Conservation (phyloP, 2,113 vertebrate species). For the Ancistrus triradiatus region DNA sequence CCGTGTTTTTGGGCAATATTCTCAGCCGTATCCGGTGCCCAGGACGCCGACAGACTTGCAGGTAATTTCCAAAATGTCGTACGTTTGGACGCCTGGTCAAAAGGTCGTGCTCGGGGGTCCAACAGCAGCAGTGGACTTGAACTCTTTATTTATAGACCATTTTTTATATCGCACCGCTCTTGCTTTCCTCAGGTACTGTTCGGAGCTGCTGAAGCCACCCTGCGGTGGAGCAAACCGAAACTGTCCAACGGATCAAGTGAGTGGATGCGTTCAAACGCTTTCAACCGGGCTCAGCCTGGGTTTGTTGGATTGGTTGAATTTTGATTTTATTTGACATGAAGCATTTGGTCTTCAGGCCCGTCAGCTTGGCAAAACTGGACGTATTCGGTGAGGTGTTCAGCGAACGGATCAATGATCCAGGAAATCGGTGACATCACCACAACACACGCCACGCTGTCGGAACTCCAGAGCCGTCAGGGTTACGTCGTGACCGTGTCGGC, state of each 20-base stretch:
- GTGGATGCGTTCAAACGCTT: too few species aligned
- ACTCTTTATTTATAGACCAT: too few species aligned
- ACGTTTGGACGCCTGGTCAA: too few species aligned
- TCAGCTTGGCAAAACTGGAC: constrained; percentile 76
- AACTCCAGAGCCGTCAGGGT: constrained; percentile 46
- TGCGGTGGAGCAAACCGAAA: constrained; percentile 65
- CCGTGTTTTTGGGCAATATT: constrained; percentile 51
- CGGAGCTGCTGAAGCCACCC: constrained; percentile 53
- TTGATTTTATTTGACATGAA: too few species aligned
- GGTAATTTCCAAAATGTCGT: too few species aligned
- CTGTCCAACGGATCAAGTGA: constrained; percentile 64
- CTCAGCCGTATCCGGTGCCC: constrained; percentile 67
- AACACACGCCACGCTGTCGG: constrained; percentile 48
- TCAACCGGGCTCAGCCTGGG: too few species aligned
- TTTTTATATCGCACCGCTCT: too few species aligned
- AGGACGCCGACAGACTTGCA: constrained; percentile 50
- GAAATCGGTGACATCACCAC: constrained; percentile 51
- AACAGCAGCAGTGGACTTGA: too few species aligned
- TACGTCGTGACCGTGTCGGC: constrained; percentile 65
- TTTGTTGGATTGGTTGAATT: background rate
- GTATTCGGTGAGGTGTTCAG: constrained; percentile 62
- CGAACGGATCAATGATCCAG: constrained; percentile 32
- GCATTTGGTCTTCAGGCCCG: constrained; percentile 53
- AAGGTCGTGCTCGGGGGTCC: too few species aligned
- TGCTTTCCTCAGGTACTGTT: constrained; percentile 45